These are phyloP conservation scores for Alauda arvensis DNA, from an alignment of 2,797 vertebrate species.

Conservation along the genomic window DNA sequence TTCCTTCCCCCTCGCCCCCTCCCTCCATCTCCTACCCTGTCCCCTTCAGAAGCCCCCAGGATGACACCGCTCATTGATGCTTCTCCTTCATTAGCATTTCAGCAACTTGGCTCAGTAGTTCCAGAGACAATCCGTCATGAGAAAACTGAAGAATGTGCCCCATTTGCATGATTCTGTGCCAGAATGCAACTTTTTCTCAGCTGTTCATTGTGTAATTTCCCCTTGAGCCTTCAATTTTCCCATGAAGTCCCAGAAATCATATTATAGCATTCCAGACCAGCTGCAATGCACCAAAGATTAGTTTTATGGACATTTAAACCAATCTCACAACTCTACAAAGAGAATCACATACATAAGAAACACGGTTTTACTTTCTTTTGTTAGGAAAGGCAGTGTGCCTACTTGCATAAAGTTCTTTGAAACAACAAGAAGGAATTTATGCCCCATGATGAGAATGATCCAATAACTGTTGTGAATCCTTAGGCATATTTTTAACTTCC, in stretches of 20 bases:
- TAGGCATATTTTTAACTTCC: constrained; percentile 64
- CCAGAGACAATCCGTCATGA: constrained; percentile 83
- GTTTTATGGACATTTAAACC: constrained; percentile 56
- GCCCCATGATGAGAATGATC: constrained; percentile 61
- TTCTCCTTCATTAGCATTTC: constrained; percentile 89
- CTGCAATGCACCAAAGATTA: constrained; percentile 59
- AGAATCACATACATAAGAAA: constrained; percentile 40
- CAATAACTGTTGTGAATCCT: constrained; percentile 62
- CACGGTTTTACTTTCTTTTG: constrained; percentile 54
- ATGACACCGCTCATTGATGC: constrained; percentile 90
- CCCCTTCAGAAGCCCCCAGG: constrained; percentile 77
- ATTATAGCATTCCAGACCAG: constrained; percentile 64
- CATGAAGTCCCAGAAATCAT: constrained; percentile 80
- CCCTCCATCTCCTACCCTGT: constrained; percentile 45
- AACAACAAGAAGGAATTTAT: constrained; percentile 54
- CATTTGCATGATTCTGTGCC: constrained; percentile 84
- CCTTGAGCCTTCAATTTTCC: constrained; percentile 77
- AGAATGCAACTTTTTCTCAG: constrained; percentile 80
- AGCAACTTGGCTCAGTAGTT: constrained; percentile 81
- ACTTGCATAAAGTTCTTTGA: constrained; percentile 64
- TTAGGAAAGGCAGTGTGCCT: constrained; percentile 46
- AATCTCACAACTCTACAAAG: constrained; percentile 48
- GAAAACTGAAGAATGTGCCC: constrained; percentile 84
- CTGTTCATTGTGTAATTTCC: constrained; percentile 76
- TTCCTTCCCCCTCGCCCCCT: constrained; percentile 33